phyloP scores from a whole-genome alignment of 1,140 invertebrate species.

The Aphelenchoides fujianensis region DNA sequence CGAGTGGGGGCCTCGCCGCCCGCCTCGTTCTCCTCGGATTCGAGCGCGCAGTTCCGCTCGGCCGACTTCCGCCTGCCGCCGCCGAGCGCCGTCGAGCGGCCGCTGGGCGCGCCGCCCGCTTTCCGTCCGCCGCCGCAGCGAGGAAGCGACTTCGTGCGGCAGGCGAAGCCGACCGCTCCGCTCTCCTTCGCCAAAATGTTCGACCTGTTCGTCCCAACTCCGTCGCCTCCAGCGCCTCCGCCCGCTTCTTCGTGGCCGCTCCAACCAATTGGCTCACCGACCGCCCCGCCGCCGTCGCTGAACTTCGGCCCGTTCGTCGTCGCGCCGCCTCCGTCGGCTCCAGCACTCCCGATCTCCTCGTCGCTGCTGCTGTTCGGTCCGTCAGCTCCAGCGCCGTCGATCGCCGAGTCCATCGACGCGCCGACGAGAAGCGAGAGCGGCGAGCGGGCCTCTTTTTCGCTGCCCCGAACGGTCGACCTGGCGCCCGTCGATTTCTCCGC shows the following conservation, averaged over 20 bases:
- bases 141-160: not conserved
- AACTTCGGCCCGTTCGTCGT: not conserved
- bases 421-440: too few relatives aligned
- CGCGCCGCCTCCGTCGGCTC: not conserved
- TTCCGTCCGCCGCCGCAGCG: not conserved
- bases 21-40: not conserved
- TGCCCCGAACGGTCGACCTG: not conserved
- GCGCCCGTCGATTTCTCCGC: not conserved
- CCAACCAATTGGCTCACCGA: not conserved
- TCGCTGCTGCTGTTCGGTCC: too few relatives aligned
- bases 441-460: not conserved
- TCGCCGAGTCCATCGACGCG: not conserved
- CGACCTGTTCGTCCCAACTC: not conserved
- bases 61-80: not conserved
- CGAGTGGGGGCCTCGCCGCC: not conserved
- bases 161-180: not conserved
- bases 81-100: not conserved
- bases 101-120: not conserved
- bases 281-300: not conserved
- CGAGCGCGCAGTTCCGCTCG: not conserved
- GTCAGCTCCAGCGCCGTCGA: not conserved
- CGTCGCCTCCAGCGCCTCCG: not conserved
- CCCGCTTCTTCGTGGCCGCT: too few relatives aligned
- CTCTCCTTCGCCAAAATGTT: not conserved
- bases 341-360: not conserved